A percentile compares a stretch with the other conserved stretches of the same genome.
phyloP scores from a whole-genome alignment of 2,888 invertebrate genomes.

The Ecdyonurus torrentis region DNA sequence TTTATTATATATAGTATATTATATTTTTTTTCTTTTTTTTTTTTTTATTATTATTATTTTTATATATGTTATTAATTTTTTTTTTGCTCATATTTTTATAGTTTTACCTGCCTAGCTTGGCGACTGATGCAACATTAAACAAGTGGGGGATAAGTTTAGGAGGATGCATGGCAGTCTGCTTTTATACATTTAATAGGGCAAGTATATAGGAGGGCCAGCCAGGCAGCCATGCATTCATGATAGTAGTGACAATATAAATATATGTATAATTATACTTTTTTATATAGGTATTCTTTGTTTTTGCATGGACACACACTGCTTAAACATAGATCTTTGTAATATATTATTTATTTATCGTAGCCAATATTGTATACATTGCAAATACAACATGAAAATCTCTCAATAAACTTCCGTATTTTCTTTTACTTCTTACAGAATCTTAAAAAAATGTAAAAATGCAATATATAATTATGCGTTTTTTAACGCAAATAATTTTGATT shows the following conservation, averaged over 20 bases:
- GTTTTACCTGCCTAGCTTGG: background rate
- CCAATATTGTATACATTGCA: slow-evolving; percentile 10
- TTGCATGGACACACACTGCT: background rate
- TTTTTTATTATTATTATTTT: too few relatives aligned
- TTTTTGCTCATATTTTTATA: too few relatives aligned
- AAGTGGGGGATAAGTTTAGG: background rate
- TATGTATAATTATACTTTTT: too few relatives aligned
- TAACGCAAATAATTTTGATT: slow-evolving; percentile 9
- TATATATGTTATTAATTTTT: too few relatives aligned
- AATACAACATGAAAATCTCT: slow-evolving; percentile 9
- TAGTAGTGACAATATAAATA: background rate
- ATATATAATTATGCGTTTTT: slow-evolving; percentile 4
- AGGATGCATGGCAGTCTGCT: background rate
- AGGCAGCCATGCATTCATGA: background rate
- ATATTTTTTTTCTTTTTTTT: too few relatives aligned
- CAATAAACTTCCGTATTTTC: background rate
- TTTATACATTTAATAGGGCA: background rate
- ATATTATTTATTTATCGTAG: background rate
- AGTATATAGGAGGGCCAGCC: background rate
- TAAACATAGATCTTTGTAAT: background rate
- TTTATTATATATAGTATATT: too few relatives aligned
- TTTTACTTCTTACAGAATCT: slow-evolving; percentile 10
- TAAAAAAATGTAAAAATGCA: slow-evolving; percentile 11
- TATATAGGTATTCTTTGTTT: background rate
- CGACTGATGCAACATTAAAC: background rate